phyloP scores from a whole-genome alignment of 2,113 vertebrate species.

The Planiliza haematocheilus region DNA sequence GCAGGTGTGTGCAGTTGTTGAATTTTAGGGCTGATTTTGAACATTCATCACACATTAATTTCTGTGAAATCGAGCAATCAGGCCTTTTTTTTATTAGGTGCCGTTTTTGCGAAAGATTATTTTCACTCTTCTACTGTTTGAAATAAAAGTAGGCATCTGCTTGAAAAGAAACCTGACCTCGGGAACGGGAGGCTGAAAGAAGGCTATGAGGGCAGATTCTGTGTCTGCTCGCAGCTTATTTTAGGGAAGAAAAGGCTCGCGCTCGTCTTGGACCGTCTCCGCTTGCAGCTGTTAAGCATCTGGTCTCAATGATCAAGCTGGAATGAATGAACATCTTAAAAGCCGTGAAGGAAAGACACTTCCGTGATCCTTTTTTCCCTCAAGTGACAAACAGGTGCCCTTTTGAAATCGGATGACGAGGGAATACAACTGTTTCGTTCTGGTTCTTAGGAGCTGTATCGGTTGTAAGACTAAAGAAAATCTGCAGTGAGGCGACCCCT shows the following conservation, averaged over 20 bases:
- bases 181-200: constrained; percentile 13
- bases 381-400: constrained; percentile 78
- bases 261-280: constrained; percentile 58
- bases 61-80: too few species aligned
- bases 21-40: too few species aligned
- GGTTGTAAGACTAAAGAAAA: constrained; percentile 21
- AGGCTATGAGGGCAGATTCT: constrained; percentile 16
- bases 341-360: constrained; percentile 67
- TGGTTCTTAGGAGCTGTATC: constrained; percentile 37
- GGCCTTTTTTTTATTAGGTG: too few species aligned
- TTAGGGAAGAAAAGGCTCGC: constrained; percentile 40
- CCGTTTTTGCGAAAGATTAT: too few species aligned
- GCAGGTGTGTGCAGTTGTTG: too few species aligned
- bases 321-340: constrained; percentile 73
- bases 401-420: constrained; percentile 74
- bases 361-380: constrained; percentile 48
- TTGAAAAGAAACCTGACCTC: constrained; percentile 5
- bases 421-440: constrained; percentile 45
- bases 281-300: constrained; percentile 78
- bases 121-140: background rate
- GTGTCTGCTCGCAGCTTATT: constrained; percentile 46
- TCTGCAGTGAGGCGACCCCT: constrained; percentile 29
- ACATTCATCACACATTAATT: too few species aligned
- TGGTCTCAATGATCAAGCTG: constrained; percentile 71
- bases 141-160: background rate